Evolutionary conservation across 30 jellyfish, hydroid and myxozoan genomes (phyloP), one percentile per base, ranked within the genome.

Genomic region (Rhopilema esculentum): DNA sequence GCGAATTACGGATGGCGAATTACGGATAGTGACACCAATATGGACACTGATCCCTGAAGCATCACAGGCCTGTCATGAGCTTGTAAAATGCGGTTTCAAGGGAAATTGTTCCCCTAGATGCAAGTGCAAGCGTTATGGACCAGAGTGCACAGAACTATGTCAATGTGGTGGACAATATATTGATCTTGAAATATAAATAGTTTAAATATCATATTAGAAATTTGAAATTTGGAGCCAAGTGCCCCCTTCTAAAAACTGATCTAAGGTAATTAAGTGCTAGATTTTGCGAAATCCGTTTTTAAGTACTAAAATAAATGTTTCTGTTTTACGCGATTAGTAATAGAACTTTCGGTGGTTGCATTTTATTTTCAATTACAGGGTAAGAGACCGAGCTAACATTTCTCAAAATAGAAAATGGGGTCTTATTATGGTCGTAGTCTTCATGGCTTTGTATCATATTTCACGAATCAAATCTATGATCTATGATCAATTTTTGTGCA

Each of bases 41-140:
- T 85, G 94, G 94, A n/a, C n/a, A n/a, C n/a, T n/a, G n/a, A n/a
- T n/a, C n/a, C n/a, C n/a, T n/a, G n/a, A n/a, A n/a, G n/a, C n/a
- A n/a, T n/a, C n/a, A n/a, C n/a, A n/a, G n/a, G n/a, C n/a, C n/a
- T n/a, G n/a, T n/a, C n/a, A n/a, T 15, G 94, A 85, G 24, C 88
- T 85, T 20, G 73, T 72, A 20, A 64, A 75, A 26, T 86, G 95
- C 49, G 86, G 89, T 31, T 86, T 84, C 71, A 49, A 75, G 89
- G 49, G 48, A 61, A 74, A 40, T 18, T 74, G 93, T 52, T 12
- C 52, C 49, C 48, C 82, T 0, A 53, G 93, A 63, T 85, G 93
- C 93, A 85, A 85, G 40, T 85, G 93, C 87, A 27, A 30, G 53
- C 83, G 81, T 16, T 80, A 80, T 65, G 62, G 75, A 7, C 90